Evolutionary conservation across 2,888 invertebrate species (phyloP).

Genomic region (Shargacucullia verbasci): DNA sequence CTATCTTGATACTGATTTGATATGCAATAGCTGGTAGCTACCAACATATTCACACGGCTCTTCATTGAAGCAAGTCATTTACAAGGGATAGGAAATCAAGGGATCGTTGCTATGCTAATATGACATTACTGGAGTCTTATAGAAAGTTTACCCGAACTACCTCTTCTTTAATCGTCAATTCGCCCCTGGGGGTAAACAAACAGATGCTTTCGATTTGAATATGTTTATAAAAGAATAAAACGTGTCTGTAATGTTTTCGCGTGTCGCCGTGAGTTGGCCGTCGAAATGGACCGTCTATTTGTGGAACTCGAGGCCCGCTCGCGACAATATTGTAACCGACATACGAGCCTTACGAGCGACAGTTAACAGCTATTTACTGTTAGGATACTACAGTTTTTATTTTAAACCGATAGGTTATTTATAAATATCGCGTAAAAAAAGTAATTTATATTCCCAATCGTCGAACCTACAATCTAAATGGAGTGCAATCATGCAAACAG

Average conservation of each 20-base stretch:
- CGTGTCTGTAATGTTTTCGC: conserved; percentile 82
- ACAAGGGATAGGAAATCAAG: conserved; percentile 9
- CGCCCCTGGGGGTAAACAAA: conserved; percentile 40
- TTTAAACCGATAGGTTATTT: conserved; percentile 54
- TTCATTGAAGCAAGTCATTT: conserved; percentile 4
- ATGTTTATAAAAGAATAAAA: conserved; percentile 74
- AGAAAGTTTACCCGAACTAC: conserved; percentile 10
- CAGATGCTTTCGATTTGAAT: conserved; percentile 62
- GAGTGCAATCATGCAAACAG: conserved; percentile 74
- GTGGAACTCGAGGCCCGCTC: conserved; percentile 85
- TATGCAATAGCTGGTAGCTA: conserved; percentile 41
- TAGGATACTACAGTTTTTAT: conserved; percentile 58
- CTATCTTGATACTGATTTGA: conserved; percentile 51
- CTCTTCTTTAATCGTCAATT: conserved; percentile 15
- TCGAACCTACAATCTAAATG: conserved; percentile 55
- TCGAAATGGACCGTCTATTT: conserved; percentile 88
- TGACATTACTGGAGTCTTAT: conserved; percentile 20
- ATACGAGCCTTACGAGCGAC: conserved; percentile 76
- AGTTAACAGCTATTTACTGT: conserved; percentile 67
- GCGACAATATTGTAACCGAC: conserved; percentile 84
- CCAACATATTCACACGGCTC: conserved; percentile 8
- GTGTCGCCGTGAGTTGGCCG: conserved; percentile 82
- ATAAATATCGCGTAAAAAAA: conserved; percentile 30
- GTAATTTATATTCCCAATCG: conserved; percentile 21
- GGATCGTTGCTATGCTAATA: too few species aligned